Conservation (phyloP, 1,140 invertebrate genomes). For the Archivesica marissinica region DNA sequence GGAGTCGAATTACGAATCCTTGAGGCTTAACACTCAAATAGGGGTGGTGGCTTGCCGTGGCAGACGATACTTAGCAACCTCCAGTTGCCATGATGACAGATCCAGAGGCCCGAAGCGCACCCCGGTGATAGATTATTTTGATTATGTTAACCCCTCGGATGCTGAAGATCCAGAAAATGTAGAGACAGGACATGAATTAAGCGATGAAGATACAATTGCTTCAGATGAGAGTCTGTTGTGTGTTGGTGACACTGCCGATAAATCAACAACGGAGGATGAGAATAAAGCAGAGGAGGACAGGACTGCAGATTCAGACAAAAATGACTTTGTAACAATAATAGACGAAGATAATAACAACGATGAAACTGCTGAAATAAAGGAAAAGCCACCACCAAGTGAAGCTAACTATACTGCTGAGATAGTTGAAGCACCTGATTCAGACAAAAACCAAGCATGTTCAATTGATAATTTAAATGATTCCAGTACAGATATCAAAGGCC, state of each 20-base stretch:
- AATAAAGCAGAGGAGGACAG: neutral
- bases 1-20: conserved; percentile 60
- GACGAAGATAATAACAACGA: neutral
- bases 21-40: conserved; percentile 38
- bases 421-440: neutral
- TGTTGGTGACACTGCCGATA: neutral
- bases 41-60: conserved; percentile 29
- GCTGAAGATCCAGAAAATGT: neutral
- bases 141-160: conserved; percentile 54
- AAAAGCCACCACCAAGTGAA: neutral
- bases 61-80: conserved; percentile 8
- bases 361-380: conserved; percentile 13
- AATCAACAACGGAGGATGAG: neutral
- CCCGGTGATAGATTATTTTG: conserved; percentile 57
- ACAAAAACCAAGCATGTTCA: neutral
- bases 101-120: neutral
- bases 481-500: neutral
- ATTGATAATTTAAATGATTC: neutral
- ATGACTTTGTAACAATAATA: too few species aligned
- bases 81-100: conserved; percentile 12
- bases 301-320: neutral
- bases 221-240: too few species aligned
- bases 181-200: neutral
- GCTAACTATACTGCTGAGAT: neutral
- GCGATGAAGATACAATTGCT: neutral